A percentile compares a stretch with the other conserved stretches of the same genome.
phyloP scores from a whole-genome alignment of 2,888 invertebrate genomes.

The Scelioninae gen. 1 region DNA sequence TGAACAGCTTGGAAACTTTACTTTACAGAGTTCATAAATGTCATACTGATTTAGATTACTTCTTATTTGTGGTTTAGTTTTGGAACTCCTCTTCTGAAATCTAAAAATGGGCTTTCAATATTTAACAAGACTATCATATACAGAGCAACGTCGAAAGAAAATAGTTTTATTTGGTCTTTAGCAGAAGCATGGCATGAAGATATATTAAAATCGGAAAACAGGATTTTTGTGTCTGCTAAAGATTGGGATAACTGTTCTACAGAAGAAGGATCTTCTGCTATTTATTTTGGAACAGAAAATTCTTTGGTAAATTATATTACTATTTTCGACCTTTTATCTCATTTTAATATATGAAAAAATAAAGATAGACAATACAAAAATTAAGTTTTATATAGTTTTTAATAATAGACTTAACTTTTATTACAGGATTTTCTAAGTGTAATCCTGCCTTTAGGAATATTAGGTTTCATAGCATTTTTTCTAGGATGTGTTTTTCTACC shows the following conservation, averaged over 20 bases:
- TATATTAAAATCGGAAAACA: constrained; percentile 69
- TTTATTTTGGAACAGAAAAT: constrained; percentile 41
- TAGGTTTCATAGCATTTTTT: no score
- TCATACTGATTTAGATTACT: neutral
- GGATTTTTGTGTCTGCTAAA: constrained; percentile 75
- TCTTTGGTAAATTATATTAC: constrained; percentile 2
- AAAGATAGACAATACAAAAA: no score
- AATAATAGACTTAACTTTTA: no score
- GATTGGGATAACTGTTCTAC: constrained; percentile 76
- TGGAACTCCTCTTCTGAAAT: constrained; percentile 77
- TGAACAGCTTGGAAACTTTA: neutral
- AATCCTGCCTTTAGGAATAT: no score
- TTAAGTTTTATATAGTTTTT: no score
- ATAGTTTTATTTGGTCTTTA: constrained; percentile 73
- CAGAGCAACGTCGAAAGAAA: constrained; percentile 61
- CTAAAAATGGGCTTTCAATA: constrained; percentile 76
- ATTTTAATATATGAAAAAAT: no score
- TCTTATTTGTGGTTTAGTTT: constrained; percentile 72
- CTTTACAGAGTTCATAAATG: neutral
- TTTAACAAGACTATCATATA: constrained; percentile 78
- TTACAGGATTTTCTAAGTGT: no score
- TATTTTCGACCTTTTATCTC: no score
- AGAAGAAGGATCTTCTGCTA: constrained; percentile 69
- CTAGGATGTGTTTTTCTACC: no score
- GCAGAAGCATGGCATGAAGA: constrained; percentile 43